These are phyloP conservation scores for Corythaeola cristata DNA, from an alignment of 2,113 vertebrate genomes.

Conservation along the genomic window DNA sequence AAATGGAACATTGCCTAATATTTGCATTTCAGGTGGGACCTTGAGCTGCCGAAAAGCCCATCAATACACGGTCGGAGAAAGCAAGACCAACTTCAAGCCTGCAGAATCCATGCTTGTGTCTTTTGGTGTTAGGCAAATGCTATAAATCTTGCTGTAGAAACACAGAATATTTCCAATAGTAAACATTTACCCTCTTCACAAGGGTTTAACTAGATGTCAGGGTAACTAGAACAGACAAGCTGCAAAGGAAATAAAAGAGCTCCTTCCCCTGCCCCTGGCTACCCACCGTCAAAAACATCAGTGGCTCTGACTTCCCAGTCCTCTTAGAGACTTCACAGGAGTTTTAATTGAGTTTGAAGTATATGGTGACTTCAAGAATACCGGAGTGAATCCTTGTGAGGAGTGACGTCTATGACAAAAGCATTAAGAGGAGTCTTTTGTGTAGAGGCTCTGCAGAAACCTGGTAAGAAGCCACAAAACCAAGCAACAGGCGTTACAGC, in stretches of 20 bases:
- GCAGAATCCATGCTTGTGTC: background rate
- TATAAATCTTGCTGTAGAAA: background rate
- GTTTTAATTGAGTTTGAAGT: background rate
- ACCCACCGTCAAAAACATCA: background rate
- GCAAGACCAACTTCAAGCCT: background rate
- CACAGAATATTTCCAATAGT: background rate
- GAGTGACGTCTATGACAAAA: background rate
- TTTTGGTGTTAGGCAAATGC: background rate
- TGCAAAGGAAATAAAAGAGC: background rate
- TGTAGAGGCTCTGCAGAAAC: background rate
- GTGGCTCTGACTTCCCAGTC: background rate
- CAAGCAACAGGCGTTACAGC: fast-evolving
- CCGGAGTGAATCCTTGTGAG: background rate
- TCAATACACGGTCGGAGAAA: background rate
- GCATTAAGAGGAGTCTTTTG: background rate
- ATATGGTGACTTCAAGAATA: background rate
- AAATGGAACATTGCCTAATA: background rate
- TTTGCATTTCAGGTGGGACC: background rate
- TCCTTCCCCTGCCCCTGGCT: background rate
- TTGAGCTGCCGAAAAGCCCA: background rate
- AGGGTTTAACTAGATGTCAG: background rate
- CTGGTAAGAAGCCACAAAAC: background rate
- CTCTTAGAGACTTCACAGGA: background rate
- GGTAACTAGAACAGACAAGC: background rate
- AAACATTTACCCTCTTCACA: background rate